A percentile compares a stretch with the other conserved stretches of the same genome.
Evolutionary conservation across 2,113 vertebrate genomes (phyloP).

Genomic region (Oryctolagus cuniculus): mOryCun1.1 NC_091439.1:6651501-6652000

Average conservation of each 20-base stretch:
- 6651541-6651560: not conserved
- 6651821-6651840: not conserved
- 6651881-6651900: not conserved
- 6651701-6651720: not conserved
- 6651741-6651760: not conserved
- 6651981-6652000: constrained; percentile 16
- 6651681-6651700: constrained; percentile 21
- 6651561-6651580: not conserved
- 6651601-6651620: not conserved
- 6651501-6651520: not conserved
- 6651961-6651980: not conserved
- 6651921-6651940: not conserved
- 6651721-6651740: not conserved
- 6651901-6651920: not conserved
- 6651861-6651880: not conserved
- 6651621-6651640: not conserved
- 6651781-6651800: not conserved
- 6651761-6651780: not conserved
- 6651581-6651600: not conserved
- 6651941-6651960: not conserved
- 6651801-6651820: not conserved
- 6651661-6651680: not conserved
- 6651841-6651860: not conserved
- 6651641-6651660: not conserved
- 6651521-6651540: not conserved